Percentiles rank a stretch among this genome's conserved stretches.
Evolutionary conservation across 2,113 vertebrate genomes (phyloP).

Genomic region (Eudyptes chrysolophus): DNA sequence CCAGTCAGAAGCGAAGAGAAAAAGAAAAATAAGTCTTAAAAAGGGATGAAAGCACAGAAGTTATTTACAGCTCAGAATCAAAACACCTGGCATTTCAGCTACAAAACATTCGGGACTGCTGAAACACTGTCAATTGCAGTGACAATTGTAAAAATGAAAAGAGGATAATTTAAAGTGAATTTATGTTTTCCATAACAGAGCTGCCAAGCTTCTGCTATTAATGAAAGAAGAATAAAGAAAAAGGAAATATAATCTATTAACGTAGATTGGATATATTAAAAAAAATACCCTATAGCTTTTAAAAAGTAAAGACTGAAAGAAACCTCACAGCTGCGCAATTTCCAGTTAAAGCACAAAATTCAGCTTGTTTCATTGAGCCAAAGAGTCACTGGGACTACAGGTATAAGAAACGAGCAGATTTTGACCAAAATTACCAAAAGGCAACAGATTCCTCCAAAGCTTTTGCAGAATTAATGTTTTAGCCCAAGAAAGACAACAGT

Average conservation of each 20-base stretch:
- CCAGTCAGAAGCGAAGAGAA: neutral
- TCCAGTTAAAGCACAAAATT: neutral
- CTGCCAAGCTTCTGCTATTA: neutral
- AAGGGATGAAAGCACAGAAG: neutral
- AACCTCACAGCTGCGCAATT: neutral
- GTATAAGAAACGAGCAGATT: neutral
- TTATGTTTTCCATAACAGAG: neutral
- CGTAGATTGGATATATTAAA: neutral
- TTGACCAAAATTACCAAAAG: neutral
- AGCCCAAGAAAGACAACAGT: neutral
- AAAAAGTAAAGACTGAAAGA: neutral
- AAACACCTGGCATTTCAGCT: neutral
- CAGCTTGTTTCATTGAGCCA: conserved; percentile 3
- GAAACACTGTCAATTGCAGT: neutral
- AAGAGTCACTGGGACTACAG: neutral
- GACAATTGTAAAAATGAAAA: neutral
- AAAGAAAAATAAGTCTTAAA: neutral
- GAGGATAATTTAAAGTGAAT: neutral
- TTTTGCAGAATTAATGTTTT: conserved; percentile 47
- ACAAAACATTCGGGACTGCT: neutral
- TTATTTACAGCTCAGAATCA: neutral
- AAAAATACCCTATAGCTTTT: neutral
- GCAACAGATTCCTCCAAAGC: conserved; percentile 77
- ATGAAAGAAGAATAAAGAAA: neutral
- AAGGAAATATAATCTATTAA: neutral